Base-by-base conservation (phyloP, 53 echinoderm and acorn worm genomes). In the Arbacia lixula region DNA sequence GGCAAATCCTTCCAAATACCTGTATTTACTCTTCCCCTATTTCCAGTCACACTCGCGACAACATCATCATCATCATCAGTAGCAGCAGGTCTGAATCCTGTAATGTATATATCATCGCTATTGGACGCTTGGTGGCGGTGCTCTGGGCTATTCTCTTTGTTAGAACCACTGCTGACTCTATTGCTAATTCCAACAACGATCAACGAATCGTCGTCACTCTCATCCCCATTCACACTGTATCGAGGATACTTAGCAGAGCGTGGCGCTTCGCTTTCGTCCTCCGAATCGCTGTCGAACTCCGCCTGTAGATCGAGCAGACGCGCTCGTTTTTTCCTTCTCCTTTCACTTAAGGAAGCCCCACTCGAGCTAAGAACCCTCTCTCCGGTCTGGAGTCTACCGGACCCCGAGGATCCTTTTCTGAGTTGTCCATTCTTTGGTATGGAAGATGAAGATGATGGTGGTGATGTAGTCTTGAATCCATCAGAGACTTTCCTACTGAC, bases 221-320 rank as follows among this genome's bases (percentile, higher is more conserved):
- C 53, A 12, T n/a, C 39, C 8, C 41, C 21, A 31, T 77, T 24
- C 12, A 35, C 78, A 80, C 38, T 39, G 39, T 49, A 63, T n/a
- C 62, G 25, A 30, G 82, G 82, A 81, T 14, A 34, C 34, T 81
- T 81, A 5, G 46, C 17, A 1, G 64, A 52, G 10, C 74, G 29
- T 21, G 31, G n/a, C 6, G 40, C 31, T 38, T 27, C 31, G 9
- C 71, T 78, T 0, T 95, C 95, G 8, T 89, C 89, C 24, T 92
- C 92, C 14, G 87, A 88, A 88, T 92, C 92, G 52, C 95, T 95
- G 68, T 90, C 90, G 77, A 95, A 92, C 66, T 90, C 90, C 29
- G 90, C 90, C 16, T 83, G 85, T 10, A 95, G 60, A 36, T 92
- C 90, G 37, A 66, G 61, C 43, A 91, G 76, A 31, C 88, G 85